Percentiles rank a stretch among this genome's conserved stretches.
phyloP scores from a whole-genome alignment of 2,888 invertebrate species.

The Pseudococcus longispinus region DNA sequence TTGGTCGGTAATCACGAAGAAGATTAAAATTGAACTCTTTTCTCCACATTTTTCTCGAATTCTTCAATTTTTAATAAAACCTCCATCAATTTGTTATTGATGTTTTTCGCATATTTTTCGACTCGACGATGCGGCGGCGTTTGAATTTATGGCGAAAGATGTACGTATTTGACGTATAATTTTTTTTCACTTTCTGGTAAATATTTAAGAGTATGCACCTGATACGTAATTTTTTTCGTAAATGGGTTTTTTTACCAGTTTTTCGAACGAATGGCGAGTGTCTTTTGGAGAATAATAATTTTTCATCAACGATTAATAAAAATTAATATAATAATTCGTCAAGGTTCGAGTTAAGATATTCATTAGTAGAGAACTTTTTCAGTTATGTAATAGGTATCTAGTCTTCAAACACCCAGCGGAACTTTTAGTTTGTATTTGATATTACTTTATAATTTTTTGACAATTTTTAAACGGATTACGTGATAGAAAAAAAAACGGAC shows the following conservation, averaged over 20 bases:
- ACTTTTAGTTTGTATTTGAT: neutral
- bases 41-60: neutral
- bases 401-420: neutral
- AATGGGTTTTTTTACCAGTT: neutral
- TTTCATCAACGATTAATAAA: neutral
- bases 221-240: neutral
- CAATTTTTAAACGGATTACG: slow-evolving; percentile 28
- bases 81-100: neutral
- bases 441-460: slow-evolving; percentile 27
- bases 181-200: neutral
- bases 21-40: neutral
- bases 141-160: neutral
- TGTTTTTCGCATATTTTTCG: neutral
- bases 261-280: neutral
- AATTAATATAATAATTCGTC: neutral
- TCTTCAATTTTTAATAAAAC: neutral
- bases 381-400: neutral
- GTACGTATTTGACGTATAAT: neutral
- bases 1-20: neutral
- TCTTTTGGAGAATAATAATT: neutral
- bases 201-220: no score
- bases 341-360: neutral
- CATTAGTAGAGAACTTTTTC: neutral
- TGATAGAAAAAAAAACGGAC: slow-evolving; percentile 11
- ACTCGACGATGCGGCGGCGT: neutral